A percentile compares a stretch with the other conserved stretches of the same genome.
Conservation (phyloP, 2,113 vertebrate genomes). For the Caranx melampygus region DNA sequence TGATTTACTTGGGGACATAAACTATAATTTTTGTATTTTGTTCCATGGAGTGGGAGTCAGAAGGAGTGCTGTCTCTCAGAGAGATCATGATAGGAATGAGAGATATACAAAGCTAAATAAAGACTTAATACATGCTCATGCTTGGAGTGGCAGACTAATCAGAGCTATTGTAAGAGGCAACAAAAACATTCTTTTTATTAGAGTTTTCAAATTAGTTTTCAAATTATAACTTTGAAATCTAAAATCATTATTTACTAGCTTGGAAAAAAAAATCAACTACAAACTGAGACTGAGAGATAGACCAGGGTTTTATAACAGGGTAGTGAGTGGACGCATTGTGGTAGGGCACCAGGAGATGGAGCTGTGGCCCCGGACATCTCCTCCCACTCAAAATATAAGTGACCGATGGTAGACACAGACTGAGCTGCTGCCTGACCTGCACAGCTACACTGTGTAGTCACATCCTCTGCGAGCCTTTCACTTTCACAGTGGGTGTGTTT, state of each 20-base stretch:
- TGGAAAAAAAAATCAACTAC: neutral
- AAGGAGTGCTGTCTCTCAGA: slow-evolving; percentile 13
- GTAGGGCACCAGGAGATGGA: slow-evolving; percentile 74
- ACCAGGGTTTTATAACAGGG: neutral
- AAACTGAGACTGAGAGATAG: neutral
- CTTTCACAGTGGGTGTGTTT: slow-evolving; percentile 24
- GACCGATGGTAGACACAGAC: slow-evolving; percentile 27
- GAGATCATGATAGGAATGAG: slow-evolving; percentile 2
- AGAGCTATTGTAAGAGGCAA: neutral
- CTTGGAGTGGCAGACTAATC: slow-evolving; percentile 26
- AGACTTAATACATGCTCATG: neutral
- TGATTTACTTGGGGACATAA: slow-evolving; percentile 8
- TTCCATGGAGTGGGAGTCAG: neutral
- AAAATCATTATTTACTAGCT: neutral
- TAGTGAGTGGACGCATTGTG: slow-evolving; percentile 32
- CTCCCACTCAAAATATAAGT: slow-evolving; percentile 10
- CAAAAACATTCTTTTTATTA: neutral
- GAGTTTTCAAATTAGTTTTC: neutral
- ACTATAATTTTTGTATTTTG: slow-evolving; percentile 16
- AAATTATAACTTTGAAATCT: neutral
- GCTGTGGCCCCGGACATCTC: slow-evolving; percentile 71
- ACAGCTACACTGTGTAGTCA: slow-evolving; percentile 38
- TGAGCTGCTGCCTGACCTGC: slow-evolving; percentile 38
- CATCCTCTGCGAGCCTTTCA: slow-evolving; percentile 38
- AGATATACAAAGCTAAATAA: slow-evolving; percentile 2